Evolutionary conservation across 2,797 vertebrate genomes (phyloP).

Genomic region (Enteromius trimaculatus): DNA sequence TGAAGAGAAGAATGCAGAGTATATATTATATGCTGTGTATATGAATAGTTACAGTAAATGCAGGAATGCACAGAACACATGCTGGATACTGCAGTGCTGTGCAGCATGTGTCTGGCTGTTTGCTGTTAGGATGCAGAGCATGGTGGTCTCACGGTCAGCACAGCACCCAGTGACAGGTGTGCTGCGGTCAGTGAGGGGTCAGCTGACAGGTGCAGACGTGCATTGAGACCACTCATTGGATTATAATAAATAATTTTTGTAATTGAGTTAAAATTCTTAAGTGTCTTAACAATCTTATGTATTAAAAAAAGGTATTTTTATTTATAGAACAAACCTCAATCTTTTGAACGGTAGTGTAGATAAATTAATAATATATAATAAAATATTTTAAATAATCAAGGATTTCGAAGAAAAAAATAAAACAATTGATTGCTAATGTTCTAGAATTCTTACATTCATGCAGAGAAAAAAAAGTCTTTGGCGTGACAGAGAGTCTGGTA

Average conservation of each 20-base stretch:
- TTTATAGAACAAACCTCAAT: neutral
- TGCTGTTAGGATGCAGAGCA: neutral
- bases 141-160: neutral
- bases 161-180: slow-evolving; percentile 9
- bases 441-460: neutral
- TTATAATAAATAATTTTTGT: too few relatives aligned
- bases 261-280: neutral
- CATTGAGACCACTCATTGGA: slow-evolving; percentile 47
- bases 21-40: neutral
- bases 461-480: neutral
- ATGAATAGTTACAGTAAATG: neutral
- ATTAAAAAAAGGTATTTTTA: too few relatives aligned
- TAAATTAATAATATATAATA: neutral
- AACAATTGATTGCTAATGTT: neutral
- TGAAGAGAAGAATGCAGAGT: neutral
- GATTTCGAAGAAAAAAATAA: neutral
- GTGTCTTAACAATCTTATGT: too few relatives aligned
- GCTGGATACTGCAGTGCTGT: neutral
- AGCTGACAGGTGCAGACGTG: slow-evolving; percentile 28
- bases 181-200: slow-evolving; percentile 24
- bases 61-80: neutral
- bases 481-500: neutral
- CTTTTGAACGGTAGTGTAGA: neutral
- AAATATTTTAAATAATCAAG: neutral
- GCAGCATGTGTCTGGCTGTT: neutral